A percentile compares a stretch with the other conserved stretches of the same genome.
phyloP scores from a whole-genome alignment of 2,113 vertebrate genomes.

The Sinocyclocheilus anshuiensis region DNA sequence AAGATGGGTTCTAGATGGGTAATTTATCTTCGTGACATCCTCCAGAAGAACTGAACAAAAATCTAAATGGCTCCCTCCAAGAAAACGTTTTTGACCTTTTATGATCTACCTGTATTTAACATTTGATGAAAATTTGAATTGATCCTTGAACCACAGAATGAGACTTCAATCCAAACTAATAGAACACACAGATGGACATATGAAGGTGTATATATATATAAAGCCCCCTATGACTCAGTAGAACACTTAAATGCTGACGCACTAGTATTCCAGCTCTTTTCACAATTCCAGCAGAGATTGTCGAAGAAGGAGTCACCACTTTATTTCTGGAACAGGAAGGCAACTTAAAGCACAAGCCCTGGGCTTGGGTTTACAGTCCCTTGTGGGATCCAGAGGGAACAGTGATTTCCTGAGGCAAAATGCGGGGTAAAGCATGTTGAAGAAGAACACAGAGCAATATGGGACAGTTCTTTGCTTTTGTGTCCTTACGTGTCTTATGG shows the following conservation, averaged over 20 bases:
- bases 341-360: not conserved
- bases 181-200: not conserved
- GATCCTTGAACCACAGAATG: too few species aligned
- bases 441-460: slow-evolving; percentile 41
- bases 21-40: too few species aligned
- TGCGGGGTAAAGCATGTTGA: slow-evolving; percentile 34
- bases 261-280: slow-evolving; percentile 20
- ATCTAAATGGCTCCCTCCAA: too few species aligned
- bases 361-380: slow-evolving; percentile 16
- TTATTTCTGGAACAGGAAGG: slow-evolving; percentile 25
- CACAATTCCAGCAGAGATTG: not conserved
- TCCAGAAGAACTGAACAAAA: too few species aligned
- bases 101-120: too few species aligned
- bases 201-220: not conserved
- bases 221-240: not conserved
- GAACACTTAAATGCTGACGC: not conserved
- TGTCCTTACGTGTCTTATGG: slow-evolving; percentile 66
- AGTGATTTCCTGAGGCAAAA: slow-evolving; percentile 35
- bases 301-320: slow-evolving; percentile 5
- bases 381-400: slow-evolving; percentile 15
- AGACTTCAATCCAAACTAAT: not conserved
- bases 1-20: not conserved
- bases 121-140: too few species aligned
- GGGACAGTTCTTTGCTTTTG: slow-evolving; percentile 40
- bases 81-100: too few species aligned